Percentiles rank a stretch among this genome's conserved stretches.
Conservation (phyloP, 1,140 invertebrate species). For the Lepidurus apus region DNA sequence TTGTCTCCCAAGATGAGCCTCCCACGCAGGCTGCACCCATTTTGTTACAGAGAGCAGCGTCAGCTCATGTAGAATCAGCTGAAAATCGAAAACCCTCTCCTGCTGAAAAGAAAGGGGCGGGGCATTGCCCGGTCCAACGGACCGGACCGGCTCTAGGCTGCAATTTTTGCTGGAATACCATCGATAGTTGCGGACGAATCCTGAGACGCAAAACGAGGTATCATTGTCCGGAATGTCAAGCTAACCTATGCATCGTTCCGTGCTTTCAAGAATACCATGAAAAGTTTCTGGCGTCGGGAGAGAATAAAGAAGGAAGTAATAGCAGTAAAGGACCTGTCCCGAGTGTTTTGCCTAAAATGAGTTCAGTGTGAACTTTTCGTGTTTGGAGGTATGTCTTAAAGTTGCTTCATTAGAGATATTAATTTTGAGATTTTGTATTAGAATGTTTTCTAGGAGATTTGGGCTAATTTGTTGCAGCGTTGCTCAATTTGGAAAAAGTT, state of each 20-base stretch:
- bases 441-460: too few relatives aligned
- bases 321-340: slow-evolving; percentile 5
- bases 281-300: slow-evolving; percentile 34
- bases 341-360: slow-evolving; percentile 32
- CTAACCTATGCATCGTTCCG: slow-evolving; percentile 77
- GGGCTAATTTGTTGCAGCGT: background rate
- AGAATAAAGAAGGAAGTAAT: slow-evolving; percentile 4
- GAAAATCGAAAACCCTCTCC: background rate
- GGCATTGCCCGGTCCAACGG: slow-evolving; percentile 70
- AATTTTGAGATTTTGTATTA: too few relatives aligned
- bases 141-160: slow-evolving; percentile 70
- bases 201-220: slow-evolving; percentile 78
- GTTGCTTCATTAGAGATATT: too few relatives aligned
- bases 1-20: slow-evolving; percentile 39
- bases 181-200: slow-evolving; percentile 69
- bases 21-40: slow-evolving; percentile 30
- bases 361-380: slow-evolving; percentile 12
- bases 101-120: slow-evolving; percentile 34
- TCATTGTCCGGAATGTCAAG: slow-evolving; percentile 78
- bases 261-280: slow-evolving; percentile 75
- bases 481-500: background rate
- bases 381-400: too few relatives aligned
- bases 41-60: slow-evolving; percentile 7
- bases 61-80: background rate
- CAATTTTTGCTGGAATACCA: slow-evolving; percentile 82